Evolutionary conservation across 2,888 invertebrate genomes (phyloP), one percentile per base, ranked within the genome.

Genomic region (Acrocera orbiculus): DNA sequence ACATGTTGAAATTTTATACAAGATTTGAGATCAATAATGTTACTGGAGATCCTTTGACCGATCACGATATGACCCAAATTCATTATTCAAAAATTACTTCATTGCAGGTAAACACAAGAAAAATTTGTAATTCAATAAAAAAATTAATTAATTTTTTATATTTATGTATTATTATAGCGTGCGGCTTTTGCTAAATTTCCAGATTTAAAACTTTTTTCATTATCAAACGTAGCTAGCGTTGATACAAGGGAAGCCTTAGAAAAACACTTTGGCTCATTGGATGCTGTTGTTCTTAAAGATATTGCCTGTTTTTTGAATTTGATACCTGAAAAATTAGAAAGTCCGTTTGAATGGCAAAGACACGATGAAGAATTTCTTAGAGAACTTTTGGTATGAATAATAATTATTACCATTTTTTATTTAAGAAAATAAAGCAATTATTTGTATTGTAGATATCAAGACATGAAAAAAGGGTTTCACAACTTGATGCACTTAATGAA

Each of bases 21-120:
- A 73, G 86, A 38, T 99, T 98, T 60, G 98, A 99, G 63, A 98
- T 98, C 41, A 90, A 87, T 56, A 96, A 98, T 52, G 82, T 85
- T 49, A 82, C 85, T 2, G 96, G 96, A 0, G 92, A 93, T 54
- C 85, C 93, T 0, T 65, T 96, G 45, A 85, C 82, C 0, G 89
- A 95, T 51, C 76, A 83, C 40, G 89, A 95, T 49, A 90, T 96
- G 76, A 86, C 87, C 22, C 75, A 87, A 49, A 64, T 81, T 17
- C 98, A 98, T 59, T 98, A 96, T 55, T 74, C 83, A 16, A 78
- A 80, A 56, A 89, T 98, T 25, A 86, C 85, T 3, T 81, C 83
- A 0, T 63, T 98, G 33, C 93, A 86, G 69, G 79, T 78, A 58
- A 11, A 17, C 16, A n/a, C 13, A n/a, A n/a, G n/a, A n/a, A n/a